Evolutionary conservation across 2,888 invertebrate genomes (phyloP).

Genomic region (Xestobium rufovillosum): DNA sequence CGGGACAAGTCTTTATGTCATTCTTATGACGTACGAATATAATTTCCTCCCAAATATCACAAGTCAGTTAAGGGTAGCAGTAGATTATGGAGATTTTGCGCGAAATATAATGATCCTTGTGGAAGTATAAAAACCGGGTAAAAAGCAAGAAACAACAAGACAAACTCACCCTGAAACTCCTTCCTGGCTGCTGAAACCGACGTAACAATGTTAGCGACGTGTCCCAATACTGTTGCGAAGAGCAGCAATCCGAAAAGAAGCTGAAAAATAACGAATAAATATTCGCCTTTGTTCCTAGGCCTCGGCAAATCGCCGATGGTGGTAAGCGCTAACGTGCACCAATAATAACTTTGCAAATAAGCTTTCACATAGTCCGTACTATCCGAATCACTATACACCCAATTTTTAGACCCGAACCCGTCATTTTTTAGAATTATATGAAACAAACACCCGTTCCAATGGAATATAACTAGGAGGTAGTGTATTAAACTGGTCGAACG

Average conservation of each 20-base stretch:
- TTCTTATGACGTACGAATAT: too few species aligned
- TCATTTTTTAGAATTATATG: slow-evolving; percentile 94
- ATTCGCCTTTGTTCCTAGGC: slow-evolving; percentile 90
- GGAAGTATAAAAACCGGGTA: too few species aligned
- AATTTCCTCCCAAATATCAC: too few species aligned
- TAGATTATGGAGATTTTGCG: too few species aligned
- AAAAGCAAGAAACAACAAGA: neutral
- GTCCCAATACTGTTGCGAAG: slow-evolving; percentile 93
- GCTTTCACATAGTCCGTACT: slow-evolving; percentile 85
- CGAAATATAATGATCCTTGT: too few species aligned
- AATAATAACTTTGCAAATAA: slow-evolving; percentile 96
- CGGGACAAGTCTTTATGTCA: too few species aligned
- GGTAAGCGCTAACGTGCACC: slow-evolving; percentile 94
- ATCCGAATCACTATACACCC: slow-evolving; percentile 81
- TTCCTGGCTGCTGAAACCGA: slow-evolving; percentile 95
- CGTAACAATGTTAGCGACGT: slow-evolving; percentile 97
- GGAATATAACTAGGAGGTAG: slow-evolving; percentile 96
- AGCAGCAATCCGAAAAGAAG: slow-evolving; percentile 88
- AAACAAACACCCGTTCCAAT: slow-evolving; percentile 99
- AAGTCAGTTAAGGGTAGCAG: too few species aligned
- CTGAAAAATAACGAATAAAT: slow-evolving; percentile 91
- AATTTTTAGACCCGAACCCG: slow-evolving; percentile 88
- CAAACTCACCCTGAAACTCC: slow-evolving; percentile 92
- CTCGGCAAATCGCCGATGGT: slow-evolving; percentile 90
- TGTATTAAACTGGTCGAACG: slow-evolving; percentile 87